These are phyloP conservation scores for Pseudanteris insignis DNA, from an alignment of 2,888 invertebrate genomes.

Conservation along the genomic window DNA sequence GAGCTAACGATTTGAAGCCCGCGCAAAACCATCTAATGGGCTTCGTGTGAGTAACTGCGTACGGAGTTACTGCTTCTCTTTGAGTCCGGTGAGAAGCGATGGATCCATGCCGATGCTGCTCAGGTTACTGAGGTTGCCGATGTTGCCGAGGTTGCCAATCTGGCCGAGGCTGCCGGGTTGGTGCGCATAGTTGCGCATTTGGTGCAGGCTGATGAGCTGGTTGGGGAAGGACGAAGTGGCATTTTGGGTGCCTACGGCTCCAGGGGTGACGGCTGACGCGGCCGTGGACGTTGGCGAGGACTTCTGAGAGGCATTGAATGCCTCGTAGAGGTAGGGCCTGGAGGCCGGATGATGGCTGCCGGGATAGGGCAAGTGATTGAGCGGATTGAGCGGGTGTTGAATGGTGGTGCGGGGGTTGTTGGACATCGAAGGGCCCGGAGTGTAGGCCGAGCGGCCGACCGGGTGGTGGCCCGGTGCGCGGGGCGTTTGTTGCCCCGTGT, in stretches of 20 bases:
- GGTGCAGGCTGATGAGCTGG: slow-evolving; percentile 93
- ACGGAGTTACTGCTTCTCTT: slow-evolving; percentile 62
- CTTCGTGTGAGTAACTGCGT: no score
- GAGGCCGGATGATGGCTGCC: slow-evolving; percentile 64
- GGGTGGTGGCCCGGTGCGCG: slow-evolving; percentile 66
- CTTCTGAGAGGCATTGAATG: slow-evolving; percentile 86
- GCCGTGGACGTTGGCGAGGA: slow-evolving; percentile 66
- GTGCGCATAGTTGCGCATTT: slow-evolving; percentile 95
- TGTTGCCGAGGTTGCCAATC: slow-evolving; percentile 59
- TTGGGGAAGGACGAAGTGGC: slow-evolving; percentile 83
- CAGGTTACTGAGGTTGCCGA: slow-evolving; percentile 61
- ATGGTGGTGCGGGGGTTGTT: slow-evolving; percentile 83
- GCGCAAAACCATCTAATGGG: no score
- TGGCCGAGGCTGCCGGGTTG: slow-evolving; percentile 81
- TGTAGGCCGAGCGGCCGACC: slow-evolving; percentile 86
- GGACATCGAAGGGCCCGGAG: slow-evolving; percentile 89
- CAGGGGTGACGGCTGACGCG: slow-evolving; percentile 57
- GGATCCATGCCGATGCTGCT: slow-evolving; percentile 64
- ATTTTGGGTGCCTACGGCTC: slow-evolving; percentile 61
- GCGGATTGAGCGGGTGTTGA: slow-evolving; percentile 71
- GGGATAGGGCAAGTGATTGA: slow-evolving; percentile 70
- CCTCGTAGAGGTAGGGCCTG: slow-evolving; percentile 92
- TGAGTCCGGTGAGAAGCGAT: slow-evolving; percentile 61
- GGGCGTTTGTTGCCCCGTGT: slow-evolving; percentile 65
- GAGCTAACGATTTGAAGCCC: no score